phyloP scores from a whole-genome alignment of 2,888 invertebrate species.

The Stenichneumon culpator region DNA sequence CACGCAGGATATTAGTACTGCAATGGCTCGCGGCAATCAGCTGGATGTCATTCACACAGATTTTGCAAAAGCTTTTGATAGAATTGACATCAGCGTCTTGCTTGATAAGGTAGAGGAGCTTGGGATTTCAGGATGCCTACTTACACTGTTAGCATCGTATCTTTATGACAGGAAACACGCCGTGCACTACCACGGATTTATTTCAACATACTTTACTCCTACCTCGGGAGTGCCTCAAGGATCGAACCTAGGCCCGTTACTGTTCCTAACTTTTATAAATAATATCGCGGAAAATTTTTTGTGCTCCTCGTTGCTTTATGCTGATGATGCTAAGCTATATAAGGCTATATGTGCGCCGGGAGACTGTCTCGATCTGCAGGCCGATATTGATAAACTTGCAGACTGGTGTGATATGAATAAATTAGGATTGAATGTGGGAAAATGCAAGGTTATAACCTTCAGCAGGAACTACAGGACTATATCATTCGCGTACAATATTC shows the following conservation, averaged over 20 bases:
- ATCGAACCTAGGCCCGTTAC: not conserved
- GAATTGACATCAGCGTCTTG: not conserved
- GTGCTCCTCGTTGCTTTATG: not conserved
- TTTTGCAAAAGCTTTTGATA: conserved; percentile 5
- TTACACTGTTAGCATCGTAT: not conserved
- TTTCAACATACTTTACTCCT: not conserved
- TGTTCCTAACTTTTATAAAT: not conserved
- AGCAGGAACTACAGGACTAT: too few relatives aligned
- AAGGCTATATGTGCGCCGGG: not conserved
- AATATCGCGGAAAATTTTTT: not conserved
- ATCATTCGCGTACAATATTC: too few relatives aligned
- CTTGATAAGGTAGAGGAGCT: not conserved
- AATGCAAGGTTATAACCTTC: too few relatives aligned
- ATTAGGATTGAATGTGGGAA: too few relatives aligned
- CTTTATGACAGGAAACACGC: not conserved
- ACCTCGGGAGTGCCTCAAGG: not conserved
- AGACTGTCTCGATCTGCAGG: too few relatives aligned
- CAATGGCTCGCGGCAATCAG: not conserved
- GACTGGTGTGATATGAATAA: too few relatives aligned
- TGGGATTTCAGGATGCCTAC: not conserved
- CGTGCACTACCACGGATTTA: conserved; percentile 1
- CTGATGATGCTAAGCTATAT: not conserved
- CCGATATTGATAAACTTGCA: too few relatives aligned
- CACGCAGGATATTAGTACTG: not conserved
- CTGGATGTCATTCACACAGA: conserved; percentile 8